phyloP scores from a whole-genome alignment of 2,113 vertebrate species.

The Barbus barbus region DNA sequence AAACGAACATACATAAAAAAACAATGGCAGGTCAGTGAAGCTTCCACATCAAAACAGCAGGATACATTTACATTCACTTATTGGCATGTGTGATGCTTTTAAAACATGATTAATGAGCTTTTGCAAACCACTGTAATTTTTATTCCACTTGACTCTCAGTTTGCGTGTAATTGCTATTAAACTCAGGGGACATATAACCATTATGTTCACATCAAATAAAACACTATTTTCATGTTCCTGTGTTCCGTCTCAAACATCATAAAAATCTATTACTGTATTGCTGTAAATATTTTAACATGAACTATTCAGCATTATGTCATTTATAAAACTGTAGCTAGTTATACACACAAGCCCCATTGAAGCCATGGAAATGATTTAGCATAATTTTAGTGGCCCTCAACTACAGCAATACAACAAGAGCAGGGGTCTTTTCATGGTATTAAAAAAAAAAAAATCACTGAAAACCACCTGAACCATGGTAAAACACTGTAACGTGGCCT shows the following conservation, averaged over 20 bases:
- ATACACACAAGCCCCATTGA: background rate
- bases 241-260: background rate
- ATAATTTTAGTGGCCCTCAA: background rate
- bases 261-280: background rate
- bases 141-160: conserved; percentile 26
- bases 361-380: background rate
- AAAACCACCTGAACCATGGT: background rate
- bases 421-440: background rate
- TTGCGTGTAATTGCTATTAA: conserved; percentile 34
- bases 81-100: conserved; percentile 13
- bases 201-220: conserved; percentile 23
- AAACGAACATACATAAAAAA: background rate
- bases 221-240: conserved; percentile 11
- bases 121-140: conserved; percentile 8
- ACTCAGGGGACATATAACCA: conserved; percentile 10
- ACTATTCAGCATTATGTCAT: background rate
- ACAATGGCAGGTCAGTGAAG: background rate
- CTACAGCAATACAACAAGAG: background rate
- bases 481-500: too few relatives aligned
- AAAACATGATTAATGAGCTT: conserved; percentile 20
- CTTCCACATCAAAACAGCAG: background rate
- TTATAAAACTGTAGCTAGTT: background rate
- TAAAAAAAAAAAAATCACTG: too few relatives aligned
- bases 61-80: background rate
- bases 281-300: conserved; percentile 1